These are phyloP conservation scores for Pelosia muscerda DNA, from an alignment of 2,888 invertebrate genomes.

Conservation along the genomic window DNA sequence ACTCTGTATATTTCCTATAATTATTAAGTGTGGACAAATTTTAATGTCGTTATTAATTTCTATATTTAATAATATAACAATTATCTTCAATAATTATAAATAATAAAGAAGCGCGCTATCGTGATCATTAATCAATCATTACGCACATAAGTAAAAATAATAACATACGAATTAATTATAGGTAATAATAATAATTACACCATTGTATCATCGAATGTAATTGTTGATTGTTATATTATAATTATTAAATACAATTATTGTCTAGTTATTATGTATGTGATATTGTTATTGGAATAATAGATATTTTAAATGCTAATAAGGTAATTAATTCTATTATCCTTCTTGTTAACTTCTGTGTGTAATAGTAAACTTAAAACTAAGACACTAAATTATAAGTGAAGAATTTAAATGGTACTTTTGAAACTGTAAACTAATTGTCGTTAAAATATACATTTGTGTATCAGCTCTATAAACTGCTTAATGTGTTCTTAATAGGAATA, in stretches of 20 bases:
- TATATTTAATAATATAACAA: slow-evolving; percentile 53
- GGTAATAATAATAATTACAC: slow-evolving; percentile 70
- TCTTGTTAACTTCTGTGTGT: slow-evolving; percentile 84
- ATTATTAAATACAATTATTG: slow-evolving; percentile 74
- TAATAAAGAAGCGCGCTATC: slow-evolving; percentile 53
- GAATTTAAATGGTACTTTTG: slow-evolving; percentile 51
- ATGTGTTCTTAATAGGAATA: slow-evolving; percentile 42
- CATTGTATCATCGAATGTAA: slow-evolving; percentile 83
- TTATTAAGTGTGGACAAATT: slow-evolving; percentile 53
- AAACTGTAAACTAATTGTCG: slow-evolving; percentile 40
- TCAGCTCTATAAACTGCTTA: slow-evolving; percentile 42
- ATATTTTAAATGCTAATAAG: slow-evolving; percentile 79
- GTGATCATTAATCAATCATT: slow-evolving; percentile 73
- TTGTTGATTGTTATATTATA: slow-evolving; percentile 82
- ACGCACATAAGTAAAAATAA: slow-evolving; percentile 72
- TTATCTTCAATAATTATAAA: slow-evolving; percentile 47
- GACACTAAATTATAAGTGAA: slow-evolving; percentile 53
- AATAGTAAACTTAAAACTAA: slow-evolving; percentile 62
- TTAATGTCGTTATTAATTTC: slow-evolving; percentile 54
- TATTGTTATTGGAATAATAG: slow-evolving; percentile 85
- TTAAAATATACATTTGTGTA: slow-evolving; percentile 27
- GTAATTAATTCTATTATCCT: slow-evolving; percentile 76
- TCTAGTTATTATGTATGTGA: slow-evolving; percentile 84
- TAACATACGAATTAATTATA: slow-evolving; percentile 78
- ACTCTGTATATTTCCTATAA: slow-evolving; percentile 58